Evolutionary conservation across 1,140 invertebrate genomes (phyloP), one percentile per base, ranked within the genome.

Genomic region (Atopsyche davidsoni): DNA sequence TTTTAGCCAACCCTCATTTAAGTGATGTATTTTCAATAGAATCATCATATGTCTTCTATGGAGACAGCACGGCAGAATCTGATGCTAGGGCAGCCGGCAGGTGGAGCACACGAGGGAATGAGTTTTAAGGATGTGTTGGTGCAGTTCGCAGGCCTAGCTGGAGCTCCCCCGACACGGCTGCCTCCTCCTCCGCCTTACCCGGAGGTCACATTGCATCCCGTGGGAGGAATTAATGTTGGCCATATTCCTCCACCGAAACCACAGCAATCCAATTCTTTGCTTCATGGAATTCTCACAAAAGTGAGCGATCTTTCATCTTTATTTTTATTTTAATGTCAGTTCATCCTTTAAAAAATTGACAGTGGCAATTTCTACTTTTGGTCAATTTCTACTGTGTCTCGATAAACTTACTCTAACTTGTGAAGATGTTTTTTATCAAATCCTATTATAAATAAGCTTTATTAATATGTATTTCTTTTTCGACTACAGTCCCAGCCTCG

Each of bases 111-210:
- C 2, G 71, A 70, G 42, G 66, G 69, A 1, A 57, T 77, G 49
- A 83, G 80, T 48, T 87, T 85, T 62, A 86, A 86, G 62, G 85
- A 87, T 57, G 82, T 87, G 14, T 70, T 87, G n/a, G 77, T 86
- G 2, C 82, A 86, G 60, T 85, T 86, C 62, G 83, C 84, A 1
- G 86, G 83, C 65, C 67, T 78, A 64, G 39, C 52, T 3, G 49
- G 46, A 14, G 11, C 36, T 3, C 39, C 21, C 22, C 23, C 48
- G 35, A 23, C 3, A 68, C 57, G 68, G n/a, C 51, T 72, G 6
- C 70, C 68, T 3, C 73, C 79, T 11, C 79, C 81, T 1, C 80
- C 83, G 25, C 82, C 83, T 38, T 87, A 85, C 68, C 84, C 84
- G 0, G 85, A 87, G 63, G 85, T 87, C 19, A 86, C 84, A 1